Conservation (phyloP, 2,797 vertebrate genomes). For the Anas flavirostris region DNA sequence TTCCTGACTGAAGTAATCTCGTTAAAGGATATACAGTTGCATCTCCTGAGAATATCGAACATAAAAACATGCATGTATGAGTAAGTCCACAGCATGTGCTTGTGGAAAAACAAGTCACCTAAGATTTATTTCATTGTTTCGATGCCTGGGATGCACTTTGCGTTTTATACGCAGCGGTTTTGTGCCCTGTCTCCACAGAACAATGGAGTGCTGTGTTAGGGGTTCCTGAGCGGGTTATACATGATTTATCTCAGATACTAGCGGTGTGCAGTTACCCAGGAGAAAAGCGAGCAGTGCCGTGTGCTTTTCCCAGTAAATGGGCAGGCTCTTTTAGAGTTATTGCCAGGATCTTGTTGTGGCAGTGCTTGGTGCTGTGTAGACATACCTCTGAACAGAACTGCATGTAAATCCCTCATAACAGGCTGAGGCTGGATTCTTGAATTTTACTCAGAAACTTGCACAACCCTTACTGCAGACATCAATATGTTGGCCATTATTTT, state of each 20-base stretch:
- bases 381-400: background rate
- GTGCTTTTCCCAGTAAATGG: slow-evolving; percentile 2
- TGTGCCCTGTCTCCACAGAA: fast-evolving
- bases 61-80: background rate
- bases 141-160: background rate
- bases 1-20: background rate
- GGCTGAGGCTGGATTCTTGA: background rate
- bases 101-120: background rate
- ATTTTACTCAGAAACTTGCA: background rate
- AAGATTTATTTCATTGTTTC: background rate
- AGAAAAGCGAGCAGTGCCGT: background rate
- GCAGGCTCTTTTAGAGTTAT: background rate
- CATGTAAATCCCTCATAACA: background rate
- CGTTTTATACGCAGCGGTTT: fast-evolving
- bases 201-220: background rate
- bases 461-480: background rate
- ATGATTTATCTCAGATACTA: background rate
- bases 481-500: background rate
- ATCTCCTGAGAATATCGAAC: background rate
- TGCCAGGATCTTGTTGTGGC: background rate
- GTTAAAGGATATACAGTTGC: background rate
- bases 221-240: background rate
- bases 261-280: background rate
- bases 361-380: background rate
- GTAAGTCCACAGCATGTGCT: background rate